Base-by-base conservation (phyloP, 1,140 invertebrate genomes). In the Colletes gigas region DNA sequence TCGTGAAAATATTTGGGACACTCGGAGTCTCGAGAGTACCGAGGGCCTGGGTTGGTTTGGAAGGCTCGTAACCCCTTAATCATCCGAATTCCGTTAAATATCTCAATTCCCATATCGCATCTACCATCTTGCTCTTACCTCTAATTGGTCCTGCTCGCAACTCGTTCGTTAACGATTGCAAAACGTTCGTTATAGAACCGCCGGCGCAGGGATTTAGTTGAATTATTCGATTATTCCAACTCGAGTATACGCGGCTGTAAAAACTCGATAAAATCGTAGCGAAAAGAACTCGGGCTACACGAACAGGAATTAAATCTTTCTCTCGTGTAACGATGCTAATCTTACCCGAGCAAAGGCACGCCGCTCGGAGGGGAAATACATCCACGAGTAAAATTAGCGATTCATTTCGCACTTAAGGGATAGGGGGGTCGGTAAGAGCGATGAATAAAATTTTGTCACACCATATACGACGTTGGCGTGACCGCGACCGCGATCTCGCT, bases 371-470 rank as follows among this genome's bases (percentile, higher is more conserved):
- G 6, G 30, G 0, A 47, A 10, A 50, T n/a, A 69, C 21, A 30
- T 57, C 19, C 3, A 17, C 17, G 9, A 15, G 5, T 17, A 41
- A 59, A 77, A 77, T 78, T 70, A 69, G 54, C 75, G 66, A 60
- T 78, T 78, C 68, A 10, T 21, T 71, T 63, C 47, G 39, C 68
- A 47, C 59, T n/a, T 4, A 70, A 17, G 44, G 19, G 63, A n/a
- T n/a, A n/a, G n/a, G 50, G 59, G 19, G 21, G 14, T 12, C 5
- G 10, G 41, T 7, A 47, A 57, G 41, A 30, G 8, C n/a, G 59
- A 21, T 41, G 69, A 68, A 85, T 81, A 72, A 77, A 83, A 55
- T 68, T 79, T 55, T 60, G 68, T 83, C 78, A 54, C 60, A 54
- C 10, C 57, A 14, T 39, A 55, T 19, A 52, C 14, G 10, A 15